Evolutionary conservation across 1,140 invertebrate species (phyloP), one percentile per base, ranked within the genome.

Genomic region (Lordiphosa mommai): DNA sequence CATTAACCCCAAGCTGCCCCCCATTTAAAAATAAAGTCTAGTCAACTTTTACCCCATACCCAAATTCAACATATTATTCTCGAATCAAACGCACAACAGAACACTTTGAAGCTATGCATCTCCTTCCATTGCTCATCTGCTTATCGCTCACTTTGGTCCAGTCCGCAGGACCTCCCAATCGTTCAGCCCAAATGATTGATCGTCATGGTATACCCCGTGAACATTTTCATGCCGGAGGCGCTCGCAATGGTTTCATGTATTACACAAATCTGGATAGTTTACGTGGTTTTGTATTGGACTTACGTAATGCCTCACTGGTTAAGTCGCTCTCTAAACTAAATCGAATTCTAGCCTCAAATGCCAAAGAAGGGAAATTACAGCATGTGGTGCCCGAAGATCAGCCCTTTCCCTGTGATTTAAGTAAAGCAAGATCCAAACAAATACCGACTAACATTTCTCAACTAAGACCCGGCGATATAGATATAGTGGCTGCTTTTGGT

Each of bases 401-500:
- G 2, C 34, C 13, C 9, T 79, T 79, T 38, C 71, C 74, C 0
- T 79, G 71, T n/a, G 37, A 69, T 32, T 20, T 80, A 8, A 61
- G 36, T 5, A 17, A 41, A 2, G 47, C 17, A 2, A 87, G 89
- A 20, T 90, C 90, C 0, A 0, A 43, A 2, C 13, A 43, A 0
- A 16, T 29, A 4, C 29, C 64, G 67, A 14, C 90, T 90, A 0
- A 87, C 56, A n/a, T 90, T 65, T 17, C 92, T 64, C 10, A 87
- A 58, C 65, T 94, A 17, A 89, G 91, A 52, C 93, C 93, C 2
- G 91, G 91, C 32, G 93, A 94, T 73, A 92, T 94, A 14, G 91
- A 93, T 50, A 89, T 94, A 1, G 87, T 94, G 13, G 93, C 82
- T 0, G 92, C 93, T 2, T 87, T 94, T 36, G 94, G 93, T 1